Evolutionary conservation across 2,113 vertebrate genomes (phyloP), one percentile per base, ranked within the genome.

Genomic region (Proterorhinus semilunaris): DNA sequence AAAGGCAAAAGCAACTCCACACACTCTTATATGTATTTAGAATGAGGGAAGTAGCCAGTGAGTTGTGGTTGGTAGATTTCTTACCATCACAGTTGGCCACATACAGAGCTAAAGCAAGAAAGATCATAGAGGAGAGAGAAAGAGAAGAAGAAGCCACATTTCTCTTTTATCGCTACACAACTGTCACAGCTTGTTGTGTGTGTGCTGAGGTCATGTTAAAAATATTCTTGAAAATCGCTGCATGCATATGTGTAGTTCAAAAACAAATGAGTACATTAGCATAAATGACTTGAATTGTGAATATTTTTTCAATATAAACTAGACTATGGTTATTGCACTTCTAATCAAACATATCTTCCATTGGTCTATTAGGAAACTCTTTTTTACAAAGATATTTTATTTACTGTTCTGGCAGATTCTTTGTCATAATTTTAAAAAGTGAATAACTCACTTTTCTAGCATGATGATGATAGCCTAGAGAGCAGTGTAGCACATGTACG

Each of bases 71-170:
- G 64, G 71, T 55, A 8, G 53, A 11, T 43, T 69, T 80, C 93
- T 94, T 92, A 94, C 93, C 93, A 94, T 94, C 89, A 94, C 92
- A 47, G 93, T 94, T 51, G 93, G 93, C 93, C 93, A 93, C 92
- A 94, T 93, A 89, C 93, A 93, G 84, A 94, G 90, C 93, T 94
- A 89, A 71, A 81, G 88, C 85, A 10, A 58, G 27, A 58, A 86
- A 85, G 72, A 81, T 49, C 76, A 61, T 5, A 84, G 58, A 88
- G 0, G 76, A 71, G 74, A 73, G 17, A 50, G 49, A 50, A 13
- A 49, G 48, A 49, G 7, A 17, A 78, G 91, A 91, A 91, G 68
- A 82, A 74, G 67, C 83, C 81, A 88, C 27, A 68, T 69, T 74
- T 83, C 80, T 79, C 55, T 67, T 68, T 61, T 75, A 61, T 61